Evolutionary conservation across 2,888 invertebrate genomes (phyloP), one percentile per base, ranked within the genome.

Genomic region (Penaeus monodon): DNA sequence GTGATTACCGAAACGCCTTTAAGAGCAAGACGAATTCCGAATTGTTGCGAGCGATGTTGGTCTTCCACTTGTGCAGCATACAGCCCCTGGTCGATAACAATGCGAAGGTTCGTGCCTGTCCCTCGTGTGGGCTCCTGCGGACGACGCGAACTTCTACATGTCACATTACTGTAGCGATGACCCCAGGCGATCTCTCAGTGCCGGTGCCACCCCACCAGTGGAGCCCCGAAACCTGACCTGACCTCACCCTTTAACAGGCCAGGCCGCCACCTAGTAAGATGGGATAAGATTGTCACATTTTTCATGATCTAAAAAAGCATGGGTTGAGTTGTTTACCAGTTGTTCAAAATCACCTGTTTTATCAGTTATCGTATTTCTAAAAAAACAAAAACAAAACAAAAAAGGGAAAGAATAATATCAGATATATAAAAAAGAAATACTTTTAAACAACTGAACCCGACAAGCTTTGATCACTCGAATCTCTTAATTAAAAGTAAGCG

Each of bases 11-110:
- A 91, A 97, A 97, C 91, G 96, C 98, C 49, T 99, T 97, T 94
- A 97, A 97, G 93, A 98, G 98, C 93, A 99, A 99, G 94, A 97
- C 97, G 91, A 98, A 96, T 91, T 95, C 94, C 93, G 98, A 99
- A 93, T 94, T 99, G 91, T 92, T 98, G 82, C 94, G 99, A 90
- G 98, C 97, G 70, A 96, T 97, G 92, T 91, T 98, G 92, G 98
- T 99, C 91, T 98, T 98, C 93, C 95, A 96, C 92, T 94, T 99
- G 92, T 98, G 98, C 93, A 96, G 97, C 86, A 94, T 96, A 92
- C 95, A 96, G 92, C 95, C 95, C 92, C 93, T 99, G 91, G 98
- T 99, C 91, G 96, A 97, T 92, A 95, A 98, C 93, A 98, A 98
- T 92, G 96, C 95, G 94, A 95, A 95, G 97, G 98, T 98, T 94